Evolutionary conservation across 2,113 vertebrate species (phyloP).

Genomic region (Brachypteracias leptosomus): DNA sequence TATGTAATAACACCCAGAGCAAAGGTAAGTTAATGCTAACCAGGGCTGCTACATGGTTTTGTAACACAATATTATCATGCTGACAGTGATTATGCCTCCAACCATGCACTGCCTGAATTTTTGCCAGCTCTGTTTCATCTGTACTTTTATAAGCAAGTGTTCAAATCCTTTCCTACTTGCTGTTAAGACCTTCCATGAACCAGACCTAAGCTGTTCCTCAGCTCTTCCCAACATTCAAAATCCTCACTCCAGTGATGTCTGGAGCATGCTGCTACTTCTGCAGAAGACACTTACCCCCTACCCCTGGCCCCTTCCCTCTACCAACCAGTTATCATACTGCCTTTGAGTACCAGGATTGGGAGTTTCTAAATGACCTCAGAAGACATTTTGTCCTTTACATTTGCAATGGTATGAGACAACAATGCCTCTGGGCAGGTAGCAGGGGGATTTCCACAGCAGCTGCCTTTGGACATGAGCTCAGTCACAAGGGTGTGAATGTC

Average conservation of each 20-base stretch:
- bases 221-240: not conserved
- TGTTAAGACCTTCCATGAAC: not conserved
- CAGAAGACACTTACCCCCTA: not conserved
- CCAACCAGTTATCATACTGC: not conserved
- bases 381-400: not conserved
- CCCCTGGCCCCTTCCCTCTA: not conserved
- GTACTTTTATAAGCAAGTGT: not conserved
- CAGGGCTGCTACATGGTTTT: not conserved
- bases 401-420: not conserved
- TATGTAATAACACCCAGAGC: not conserved
- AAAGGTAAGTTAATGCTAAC: not conserved
- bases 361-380: not conserved
- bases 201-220: not conserved
- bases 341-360: not conserved
- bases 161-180: not conserved
- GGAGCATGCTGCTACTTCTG: not conserved
- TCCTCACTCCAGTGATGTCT: accelerated
- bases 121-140: not conserved
- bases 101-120: not conserved
- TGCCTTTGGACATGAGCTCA: too few relatives aligned
- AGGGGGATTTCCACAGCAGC: not conserved
- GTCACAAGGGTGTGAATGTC: not conserved
- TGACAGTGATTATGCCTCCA: not conserved
- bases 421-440: not conserved
- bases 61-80: not conserved